These are phyloP conservation scores for Actenoides lindsayi DNA, from an alignment of 2,113 vertebrate species.

Conservation along the genomic window DNA sequence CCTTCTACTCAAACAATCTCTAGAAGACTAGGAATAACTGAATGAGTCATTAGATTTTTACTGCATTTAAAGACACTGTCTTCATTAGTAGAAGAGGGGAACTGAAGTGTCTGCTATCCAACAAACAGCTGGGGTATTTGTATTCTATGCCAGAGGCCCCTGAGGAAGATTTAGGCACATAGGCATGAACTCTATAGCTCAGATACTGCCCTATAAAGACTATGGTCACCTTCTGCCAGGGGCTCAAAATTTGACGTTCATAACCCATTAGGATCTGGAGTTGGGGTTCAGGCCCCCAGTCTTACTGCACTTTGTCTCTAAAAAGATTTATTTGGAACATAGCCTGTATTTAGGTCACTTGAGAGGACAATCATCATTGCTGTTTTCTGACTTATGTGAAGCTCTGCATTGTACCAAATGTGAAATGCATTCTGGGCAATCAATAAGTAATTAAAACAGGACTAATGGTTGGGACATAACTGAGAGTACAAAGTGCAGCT, in stretches of 20 bases:
- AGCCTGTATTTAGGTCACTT: background rate
- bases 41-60: background rate
- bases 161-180: background rate
- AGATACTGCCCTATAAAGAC: background rate
- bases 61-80: background rate
- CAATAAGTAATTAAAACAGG: conserved; percentile 65
- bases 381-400: conserved; percentile 26
- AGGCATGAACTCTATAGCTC: background rate
- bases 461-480: background rate
- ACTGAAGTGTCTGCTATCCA: background rate
- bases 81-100: background rate
- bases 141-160: background rate
- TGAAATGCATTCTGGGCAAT: conserved; percentile 40
- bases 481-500: conserved; percentile 18
- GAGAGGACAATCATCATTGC: background rate
- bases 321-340: background rate
- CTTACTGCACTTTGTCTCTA: background rate
- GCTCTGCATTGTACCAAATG: conserved; percentile 7
- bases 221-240: background rate
- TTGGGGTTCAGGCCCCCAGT: background rate
- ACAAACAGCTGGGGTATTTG: background rate
- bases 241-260: background rate
- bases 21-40: background rate
- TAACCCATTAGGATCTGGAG: background rate
- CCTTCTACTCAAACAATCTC: background rate